Percentiles rank a stretch among this genome's conserved stretches.
These are phyloP conservation scores for Catalaphyllia jardinei DNA, from an alignment of 64 coral and sea anemone species.

Conservation along the genomic window DNA sequence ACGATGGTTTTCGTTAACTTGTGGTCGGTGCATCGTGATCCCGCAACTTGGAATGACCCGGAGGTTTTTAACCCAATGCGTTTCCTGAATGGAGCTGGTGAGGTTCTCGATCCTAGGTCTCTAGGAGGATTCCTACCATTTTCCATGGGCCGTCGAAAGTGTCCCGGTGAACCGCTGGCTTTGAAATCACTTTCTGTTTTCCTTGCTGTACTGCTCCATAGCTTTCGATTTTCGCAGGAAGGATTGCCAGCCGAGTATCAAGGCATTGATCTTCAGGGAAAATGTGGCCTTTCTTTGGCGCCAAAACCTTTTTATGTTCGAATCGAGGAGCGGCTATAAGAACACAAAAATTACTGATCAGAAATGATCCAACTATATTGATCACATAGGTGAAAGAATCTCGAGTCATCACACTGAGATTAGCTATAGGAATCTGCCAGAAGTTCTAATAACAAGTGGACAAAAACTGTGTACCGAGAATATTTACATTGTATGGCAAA, in stretches of 20 bases:
- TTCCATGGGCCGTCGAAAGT: constrained; percentile 12
- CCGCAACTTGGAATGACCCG: constrained; percentile 20
- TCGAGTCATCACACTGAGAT: no score
- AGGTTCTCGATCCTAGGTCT: constrained; percentile 16
- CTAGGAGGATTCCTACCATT: constrained; percentile 21
- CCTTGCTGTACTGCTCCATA: background rate
- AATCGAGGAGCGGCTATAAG: background rate
- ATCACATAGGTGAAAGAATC: no score
- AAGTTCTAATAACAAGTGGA: no score
- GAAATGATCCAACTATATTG: background rate
- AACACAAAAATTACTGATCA: background rate
- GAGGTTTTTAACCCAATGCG: constrained; percentile 31
- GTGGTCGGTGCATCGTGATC: constrained; percentile 35
- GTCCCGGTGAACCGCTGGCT: constrained; percentile 13
- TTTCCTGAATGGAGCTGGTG: constrained; percentile 11
- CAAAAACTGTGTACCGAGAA: no score
- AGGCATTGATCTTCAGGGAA: constrained; percentile 9
- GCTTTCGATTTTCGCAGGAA: constrained; percentile 31
- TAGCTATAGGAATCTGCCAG: no score
- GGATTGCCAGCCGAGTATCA: constrained; percentile 15
- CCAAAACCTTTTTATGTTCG: background rate
- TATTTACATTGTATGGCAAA: no score
- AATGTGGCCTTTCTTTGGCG: background rate
- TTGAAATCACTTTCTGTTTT: constrained; percentile 2
- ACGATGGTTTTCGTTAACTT: constrained; percentile 34